Conservation (phyloP, 2,888 invertebrate species). For the Parnassius orleans region DNA sequence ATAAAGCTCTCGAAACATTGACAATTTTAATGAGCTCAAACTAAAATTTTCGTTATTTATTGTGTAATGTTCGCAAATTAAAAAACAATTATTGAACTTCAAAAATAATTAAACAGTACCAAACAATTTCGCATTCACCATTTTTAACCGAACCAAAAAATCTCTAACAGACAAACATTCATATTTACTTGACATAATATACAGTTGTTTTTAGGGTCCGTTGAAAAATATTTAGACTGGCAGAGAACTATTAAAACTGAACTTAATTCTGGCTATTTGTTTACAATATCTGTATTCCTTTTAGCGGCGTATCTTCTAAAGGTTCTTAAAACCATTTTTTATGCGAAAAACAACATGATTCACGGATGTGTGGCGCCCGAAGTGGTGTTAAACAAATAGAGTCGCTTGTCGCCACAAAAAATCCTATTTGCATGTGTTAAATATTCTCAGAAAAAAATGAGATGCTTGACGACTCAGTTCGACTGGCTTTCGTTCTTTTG, state of each 20-base stretch:
- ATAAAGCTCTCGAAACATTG: no score
- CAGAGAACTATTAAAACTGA: constrained; percentile 11
- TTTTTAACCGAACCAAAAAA: neutral
- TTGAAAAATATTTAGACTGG: constrained; percentile 17
- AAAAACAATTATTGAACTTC: no score
- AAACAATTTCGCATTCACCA: no score
- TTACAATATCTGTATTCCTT: constrained; percentile 22
- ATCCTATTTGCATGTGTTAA: constrained; percentile 33
- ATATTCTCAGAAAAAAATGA: constrained; percentile 16
- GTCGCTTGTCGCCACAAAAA: constrained; percentile 26
- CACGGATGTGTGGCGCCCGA: constrained; percentile 24
- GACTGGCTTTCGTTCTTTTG: neutral
- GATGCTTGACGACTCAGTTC: constrained; percentile 13
- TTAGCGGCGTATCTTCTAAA: constrained; percentile 22
- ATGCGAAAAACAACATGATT: constrained; percentile 14
- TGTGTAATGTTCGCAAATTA: no score
- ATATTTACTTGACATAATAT: constrained; percentile 17
- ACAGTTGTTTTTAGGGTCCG: constrained; percentile 10
- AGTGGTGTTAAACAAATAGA: constrained; percentile 23
- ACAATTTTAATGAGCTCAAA: no score
- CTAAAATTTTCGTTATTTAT: no score
- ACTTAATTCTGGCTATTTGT: constrained; percentile 7
- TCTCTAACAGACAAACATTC: constrained; percentile 3
- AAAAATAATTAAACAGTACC: no score
- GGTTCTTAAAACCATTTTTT: constrained; percentile 16